phyloP scores from a whole-genome alignment of 2,888 invertebrate species.

The Sarcophaga variegata region DNA sequence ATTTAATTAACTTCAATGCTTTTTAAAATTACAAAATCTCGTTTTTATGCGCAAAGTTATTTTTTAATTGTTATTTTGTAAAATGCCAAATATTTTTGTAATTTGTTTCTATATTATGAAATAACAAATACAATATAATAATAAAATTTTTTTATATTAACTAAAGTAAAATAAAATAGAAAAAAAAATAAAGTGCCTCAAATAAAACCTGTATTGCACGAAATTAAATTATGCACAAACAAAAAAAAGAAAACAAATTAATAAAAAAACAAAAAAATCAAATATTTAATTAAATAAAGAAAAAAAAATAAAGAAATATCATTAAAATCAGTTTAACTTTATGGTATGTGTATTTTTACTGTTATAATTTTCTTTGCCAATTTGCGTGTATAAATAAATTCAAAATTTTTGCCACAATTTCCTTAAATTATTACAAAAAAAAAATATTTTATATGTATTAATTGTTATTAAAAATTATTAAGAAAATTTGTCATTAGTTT shows the following conservation, averaged over 20 bases:
- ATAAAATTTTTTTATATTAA: constrained; percentile 25
- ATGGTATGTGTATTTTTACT: constrained; percentile 5
- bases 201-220: constrained; percentile 64
- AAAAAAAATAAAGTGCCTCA: constrained; percentile 70
- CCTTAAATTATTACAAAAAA: constrained; percentile 1
- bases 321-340: no score
- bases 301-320: background rate
- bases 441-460: background rate
- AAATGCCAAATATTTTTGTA: constrained; percentile 62
- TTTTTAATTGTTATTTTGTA: background rate
- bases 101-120: constrained; percentile 40
- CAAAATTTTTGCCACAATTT: constrained; percentile 45
- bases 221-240: constrained; percentile 66
- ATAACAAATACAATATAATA: constrained; percentile 25
- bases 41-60: constrained; percentile 18
- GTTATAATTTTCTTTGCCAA: constrained; percentile 1
- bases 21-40: constrained; percentile 15
- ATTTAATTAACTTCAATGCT: constrained; percentile 37
- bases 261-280: constrained; percentile 42
- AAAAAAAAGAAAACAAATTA: background rate
- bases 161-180: constrained; percentile 21
- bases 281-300: constrained; percentile 32
- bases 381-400: background rate
- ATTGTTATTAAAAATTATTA: background rate
- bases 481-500: background rate